These are phyloP conservation scores for Phylloscopus whistleri DNA, from an alignment of 2,113 vertebrate genomes.

Conservation along the genomic window DNA sequence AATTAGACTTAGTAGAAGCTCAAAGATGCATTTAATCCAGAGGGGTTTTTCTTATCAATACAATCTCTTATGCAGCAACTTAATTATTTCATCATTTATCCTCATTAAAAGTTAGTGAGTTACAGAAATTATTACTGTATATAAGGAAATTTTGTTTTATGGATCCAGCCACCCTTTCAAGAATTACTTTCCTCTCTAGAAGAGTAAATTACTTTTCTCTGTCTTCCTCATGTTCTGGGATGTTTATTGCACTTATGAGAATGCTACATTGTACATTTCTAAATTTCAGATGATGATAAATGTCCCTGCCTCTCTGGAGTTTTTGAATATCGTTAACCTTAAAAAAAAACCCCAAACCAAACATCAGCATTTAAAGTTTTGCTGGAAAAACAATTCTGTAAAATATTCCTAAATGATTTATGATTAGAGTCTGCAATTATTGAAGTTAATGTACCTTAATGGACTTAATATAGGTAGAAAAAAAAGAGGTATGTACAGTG, in stretches of 20 bases:
- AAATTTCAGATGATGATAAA: neutral
- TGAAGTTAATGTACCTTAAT: slow-evolving; percentile 3
- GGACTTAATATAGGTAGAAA: neutral
- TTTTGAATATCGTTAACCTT: neutral
- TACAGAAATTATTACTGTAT: neutral
- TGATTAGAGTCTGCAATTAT: slow-evolving; percentile 5
- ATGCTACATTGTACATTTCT: neutral
- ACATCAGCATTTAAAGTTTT: neutral
- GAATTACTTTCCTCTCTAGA: neutral
- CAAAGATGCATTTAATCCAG: neutral
- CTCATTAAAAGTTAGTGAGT: neutral
- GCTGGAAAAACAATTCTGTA: neutral
- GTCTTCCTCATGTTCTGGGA: neutral
- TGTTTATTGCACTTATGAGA: neutral
- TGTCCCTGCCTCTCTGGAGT: neutral
- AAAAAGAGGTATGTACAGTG: neutral
- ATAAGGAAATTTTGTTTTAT: neutral
- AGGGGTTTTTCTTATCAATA: neutral
- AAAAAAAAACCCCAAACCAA: neutral
- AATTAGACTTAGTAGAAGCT: neutral
- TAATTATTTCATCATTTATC: neutral
- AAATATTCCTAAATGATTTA: neutral
- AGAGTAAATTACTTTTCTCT: neutral
- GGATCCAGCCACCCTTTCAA: neutral
- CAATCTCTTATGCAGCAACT: neutral